Conservation (phyloP, 2,797 vertebrate species). For the Chaenodraco wilsoni region DNA sequence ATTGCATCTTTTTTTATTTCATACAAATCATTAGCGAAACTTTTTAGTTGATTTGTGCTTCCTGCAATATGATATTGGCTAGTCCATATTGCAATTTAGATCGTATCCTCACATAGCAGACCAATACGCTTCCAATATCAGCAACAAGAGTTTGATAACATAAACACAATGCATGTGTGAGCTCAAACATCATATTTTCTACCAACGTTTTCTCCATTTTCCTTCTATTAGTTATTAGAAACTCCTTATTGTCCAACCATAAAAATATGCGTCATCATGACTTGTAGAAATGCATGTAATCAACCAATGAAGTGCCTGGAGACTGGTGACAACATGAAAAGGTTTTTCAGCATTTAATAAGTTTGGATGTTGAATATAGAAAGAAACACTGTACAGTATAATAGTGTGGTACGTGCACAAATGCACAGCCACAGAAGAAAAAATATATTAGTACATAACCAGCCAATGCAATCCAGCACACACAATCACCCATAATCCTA, state of each 20-base stretch:
- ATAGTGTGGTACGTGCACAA: background rate
- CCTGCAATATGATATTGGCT: too few species aligned
- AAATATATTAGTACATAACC: constrained; percentile 26
- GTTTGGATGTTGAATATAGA: constrained; percentile 1
- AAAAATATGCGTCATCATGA: background rate
- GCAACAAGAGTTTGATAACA: too few species aligned
- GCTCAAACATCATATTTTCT: background rate
- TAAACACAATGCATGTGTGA: too few species aligned
- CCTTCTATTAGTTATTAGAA: too few species aligned
- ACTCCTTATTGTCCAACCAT: too few species aligned
- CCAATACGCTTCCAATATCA: too few species aligned
- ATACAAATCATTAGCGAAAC: too few species aligned
- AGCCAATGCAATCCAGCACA: constrained; percentile 25
- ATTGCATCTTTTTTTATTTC: too few species aligned
- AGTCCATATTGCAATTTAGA: too few species aligned
- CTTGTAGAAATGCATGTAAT: background rate
- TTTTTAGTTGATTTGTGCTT: too few species aligned
- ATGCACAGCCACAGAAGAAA: constrained; percentile 6
- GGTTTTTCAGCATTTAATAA: background rate
- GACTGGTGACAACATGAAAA: background rate
- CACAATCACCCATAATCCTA: constrained; percentile 34
- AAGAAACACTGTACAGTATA: background rate
- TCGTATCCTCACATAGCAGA: too few species aligned
- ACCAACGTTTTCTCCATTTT: background rate
- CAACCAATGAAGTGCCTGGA: too few species aligned